phyloP scores from a whole-genome alignment of 1,140 invertebrate genomes.

The Dreissena rostriformis region DNA sequence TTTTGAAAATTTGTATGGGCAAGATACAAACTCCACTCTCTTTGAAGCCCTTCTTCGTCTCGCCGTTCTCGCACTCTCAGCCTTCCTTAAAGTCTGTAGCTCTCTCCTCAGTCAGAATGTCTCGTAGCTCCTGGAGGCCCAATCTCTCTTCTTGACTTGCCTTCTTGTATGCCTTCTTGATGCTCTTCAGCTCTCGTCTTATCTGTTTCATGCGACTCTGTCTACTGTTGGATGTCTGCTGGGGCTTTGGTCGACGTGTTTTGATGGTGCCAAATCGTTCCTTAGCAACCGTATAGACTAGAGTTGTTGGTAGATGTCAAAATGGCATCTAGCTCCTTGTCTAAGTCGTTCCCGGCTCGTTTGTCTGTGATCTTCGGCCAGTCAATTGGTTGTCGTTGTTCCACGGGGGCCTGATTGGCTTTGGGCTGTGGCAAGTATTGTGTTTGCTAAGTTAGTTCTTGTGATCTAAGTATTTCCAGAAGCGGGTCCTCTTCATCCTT shows the following conservation, averaged over 20 bases:
- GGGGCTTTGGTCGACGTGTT: not conserved
- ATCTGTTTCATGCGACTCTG: constrained; percentile 6
- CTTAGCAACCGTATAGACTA: constrained; percentile 15
- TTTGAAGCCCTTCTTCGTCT: constrained; percentile 5
- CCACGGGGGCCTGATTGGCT: not conserved
- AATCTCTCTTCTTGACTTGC: constrained; percentile 24
- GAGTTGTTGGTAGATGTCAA: not conserved
- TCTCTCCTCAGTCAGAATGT: not conserved
- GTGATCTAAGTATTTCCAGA: not conserved
- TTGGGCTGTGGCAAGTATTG: not conserved
- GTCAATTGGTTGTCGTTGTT: not conserved
- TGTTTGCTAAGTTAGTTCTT: not conserved
- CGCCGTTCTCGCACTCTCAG: not conserved
- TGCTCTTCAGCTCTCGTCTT: not conserved
- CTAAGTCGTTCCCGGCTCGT: constrained; percentile 14
- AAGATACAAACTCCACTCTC: constrained; percentile 5
- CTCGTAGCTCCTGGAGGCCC: constrained; percentile 8
- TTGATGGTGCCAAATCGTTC: constrained; percentile 1
- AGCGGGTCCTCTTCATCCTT: not conserved
- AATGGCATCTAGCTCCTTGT: constrained; percentile 8
- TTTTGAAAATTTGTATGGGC: constrained; percentile 28
- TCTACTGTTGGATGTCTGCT: constrained; percentile 20
- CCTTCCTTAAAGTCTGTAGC: not conserved
- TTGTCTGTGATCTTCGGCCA: constrained; percentile 24
- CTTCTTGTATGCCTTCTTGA: constrained; percentile 9